These are phyloP conservation scores for Cataglyphis cursor DNA, from an alignment of 2,888 invertebrate genomes.

Conservation along the genomic window DNA sequence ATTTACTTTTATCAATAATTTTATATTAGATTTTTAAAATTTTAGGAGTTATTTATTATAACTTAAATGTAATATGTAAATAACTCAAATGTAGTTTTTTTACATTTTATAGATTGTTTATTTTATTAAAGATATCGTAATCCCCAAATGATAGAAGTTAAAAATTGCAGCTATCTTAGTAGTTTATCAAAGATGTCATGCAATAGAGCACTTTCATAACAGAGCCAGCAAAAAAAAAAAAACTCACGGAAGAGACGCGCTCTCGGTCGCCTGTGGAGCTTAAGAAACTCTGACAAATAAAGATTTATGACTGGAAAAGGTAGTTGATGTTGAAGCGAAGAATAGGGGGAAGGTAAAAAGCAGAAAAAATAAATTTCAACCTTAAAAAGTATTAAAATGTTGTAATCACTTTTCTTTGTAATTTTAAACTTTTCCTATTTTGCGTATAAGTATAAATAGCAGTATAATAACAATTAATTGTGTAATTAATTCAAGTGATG, in stretches of 20 bases:
- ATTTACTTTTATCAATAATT: not conserved
- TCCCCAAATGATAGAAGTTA: slow-evolving; percentile 17
- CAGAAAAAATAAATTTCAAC: slow-evolving; percentile 22
- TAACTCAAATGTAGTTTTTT: slow-evolving; percentile 12
- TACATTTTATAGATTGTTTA: slow-evolving; percentile 14
- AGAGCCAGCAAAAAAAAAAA: slow-evolving; percentile 52
- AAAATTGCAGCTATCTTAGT: slow-evolving; percentile 11
- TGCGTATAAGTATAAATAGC: not conserved
- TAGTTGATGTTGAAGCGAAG: slow-evolving; percentile 36
- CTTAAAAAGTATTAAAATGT: slow-evolving; percentile 23
- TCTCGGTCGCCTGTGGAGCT: slow-evolving; percentile 64
- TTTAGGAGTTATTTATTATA: too few species aligned
- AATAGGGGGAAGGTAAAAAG: not conserved
- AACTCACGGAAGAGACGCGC: slow-evolving; percentile 7
- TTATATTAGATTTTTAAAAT: not conserved
- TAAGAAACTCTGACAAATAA: slow-evolving; percentile 79
- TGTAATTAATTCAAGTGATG: not conserved
- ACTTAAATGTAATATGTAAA: not conserved
- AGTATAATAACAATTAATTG: not conserved
- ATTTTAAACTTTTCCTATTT: slow-evolving; percentile 1
- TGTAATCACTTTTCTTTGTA: not conserved
- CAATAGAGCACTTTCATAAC: slow-evolving; percentile 41
- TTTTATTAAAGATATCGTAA: slow-evolving; percentile 18
- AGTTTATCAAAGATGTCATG: slow-evolving; percentile 53
- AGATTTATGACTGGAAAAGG: slow-evolving; percentile 80